Conservation (phyloP, 2,113 vertebrate genomes). For the Rissa tridactyla region DNA sequence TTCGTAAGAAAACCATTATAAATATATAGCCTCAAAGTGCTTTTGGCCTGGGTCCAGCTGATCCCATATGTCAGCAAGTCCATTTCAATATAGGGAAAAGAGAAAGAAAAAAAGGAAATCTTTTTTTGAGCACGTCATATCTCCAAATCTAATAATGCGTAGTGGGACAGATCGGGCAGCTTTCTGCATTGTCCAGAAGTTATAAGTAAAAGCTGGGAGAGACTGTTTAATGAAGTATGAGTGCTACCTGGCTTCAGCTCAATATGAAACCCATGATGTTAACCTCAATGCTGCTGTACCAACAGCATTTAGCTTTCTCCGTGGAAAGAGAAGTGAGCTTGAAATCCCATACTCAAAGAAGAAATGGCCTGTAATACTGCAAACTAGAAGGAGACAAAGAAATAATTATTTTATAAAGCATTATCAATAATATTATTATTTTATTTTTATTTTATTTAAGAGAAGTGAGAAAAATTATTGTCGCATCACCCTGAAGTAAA, state of each 20-base stretch:
- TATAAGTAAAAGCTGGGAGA: not conserved
- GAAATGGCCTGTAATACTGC: not conserved
- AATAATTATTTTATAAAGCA: not conserved
- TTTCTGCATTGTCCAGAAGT: not conserved
- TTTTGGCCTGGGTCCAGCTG: constrained; percentile 15
- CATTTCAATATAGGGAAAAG: not conserved
- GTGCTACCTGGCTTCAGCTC: not conserved
- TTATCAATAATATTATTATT: not conserved
- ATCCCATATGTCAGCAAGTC: constrained; percentile 20
- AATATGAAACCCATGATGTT: not conserved
- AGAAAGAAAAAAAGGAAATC: not conserved
- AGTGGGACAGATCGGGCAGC: not conserved
- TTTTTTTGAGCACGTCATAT: not conserved
- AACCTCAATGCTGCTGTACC: not conserved
- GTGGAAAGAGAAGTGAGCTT: not conserved
- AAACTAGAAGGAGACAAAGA: not conserved
- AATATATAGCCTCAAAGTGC: constrained; percentile 50
- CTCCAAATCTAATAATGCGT: not conserved
- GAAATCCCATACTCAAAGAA: not conserved
- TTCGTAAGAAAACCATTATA: constrained; percentile 50
- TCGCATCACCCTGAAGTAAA: not conserved
- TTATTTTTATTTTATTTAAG: not conserved
- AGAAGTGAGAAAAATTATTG: not conserved
- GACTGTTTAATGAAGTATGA: not conserved
- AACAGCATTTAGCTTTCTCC: not conserved